Conservation (phyloP, 92 coral and sea anemone species). For the Pocillopora grandis region DNA sequence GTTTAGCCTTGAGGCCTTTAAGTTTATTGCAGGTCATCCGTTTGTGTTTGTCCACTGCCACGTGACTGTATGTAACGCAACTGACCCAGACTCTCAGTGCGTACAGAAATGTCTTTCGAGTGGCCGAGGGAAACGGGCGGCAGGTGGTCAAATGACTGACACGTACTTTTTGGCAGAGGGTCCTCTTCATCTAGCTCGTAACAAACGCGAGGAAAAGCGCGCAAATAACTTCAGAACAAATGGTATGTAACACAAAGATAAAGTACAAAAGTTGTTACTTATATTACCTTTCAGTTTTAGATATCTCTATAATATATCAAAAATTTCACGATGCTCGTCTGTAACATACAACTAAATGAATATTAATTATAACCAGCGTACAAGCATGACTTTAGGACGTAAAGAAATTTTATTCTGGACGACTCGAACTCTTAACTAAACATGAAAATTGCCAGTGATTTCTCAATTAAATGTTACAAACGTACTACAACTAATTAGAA, state of each 20-base stretch:
- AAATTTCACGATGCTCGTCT: too few species aligned
- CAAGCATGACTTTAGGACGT: too few species aligned
- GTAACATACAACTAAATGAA: too few species aligned
- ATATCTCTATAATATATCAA: too few species aligned
- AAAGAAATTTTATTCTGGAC: too few species aligned
- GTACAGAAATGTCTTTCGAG: slow-evolving; percentile 33
- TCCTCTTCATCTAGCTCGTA: not conserved
- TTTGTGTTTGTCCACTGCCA: slow-evolving; percentile 11
- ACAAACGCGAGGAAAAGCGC: not conserved
- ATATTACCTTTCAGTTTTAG: too few species aligned
- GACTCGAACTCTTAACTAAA: too few species aligned
- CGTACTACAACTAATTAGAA: too few species aligned
- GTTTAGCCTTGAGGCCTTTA: slow-evolving; percentile 51
- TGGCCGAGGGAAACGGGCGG: slow-evolving; percentile 24
- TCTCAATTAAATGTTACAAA: too few species aligned
- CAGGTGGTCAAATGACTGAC: slow-evolving; percentile 3
- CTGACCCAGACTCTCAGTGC: slow-evolving; percentile 30
- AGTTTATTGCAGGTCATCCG: slow-evolving; percentile 39
- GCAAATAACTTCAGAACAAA: not conserved
- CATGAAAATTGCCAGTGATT: too few species aligned
- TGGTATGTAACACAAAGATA: not conserved
- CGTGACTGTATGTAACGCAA: slow-evolving; percentile 43
- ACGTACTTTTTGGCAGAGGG: slow-evolving; percentile 5
- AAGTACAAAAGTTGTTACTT: too few species aligned
- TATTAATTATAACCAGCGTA: too few species aligned